Evolutionary conservation across 2,888 invertebrate genomes (phyloP).

Genomic region (Brachypalpus laphriformis): DNA sequence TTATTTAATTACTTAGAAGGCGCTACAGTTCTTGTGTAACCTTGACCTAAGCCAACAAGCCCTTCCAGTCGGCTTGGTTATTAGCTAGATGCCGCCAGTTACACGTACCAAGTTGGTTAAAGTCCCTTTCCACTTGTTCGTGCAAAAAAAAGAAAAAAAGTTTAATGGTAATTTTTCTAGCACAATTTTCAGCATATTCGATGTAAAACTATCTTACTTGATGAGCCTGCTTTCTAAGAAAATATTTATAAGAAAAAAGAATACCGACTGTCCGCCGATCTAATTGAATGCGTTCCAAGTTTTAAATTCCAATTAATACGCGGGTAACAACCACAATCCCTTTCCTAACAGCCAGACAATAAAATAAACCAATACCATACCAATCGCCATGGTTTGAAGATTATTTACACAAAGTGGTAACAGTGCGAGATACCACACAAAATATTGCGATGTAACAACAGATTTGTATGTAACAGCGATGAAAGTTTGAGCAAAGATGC

Average conservation of each 20-base stretch:
- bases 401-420: slow-evolving; percentile 91
- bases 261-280: slow-evolving; percentile 92
- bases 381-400: slow-evolving; percentile 84
- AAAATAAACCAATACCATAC: slow-evolving; percentile 83
- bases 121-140: too few relatives aligned
- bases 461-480: slow-evolving; percentile 96
- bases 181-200: slow-evolving; percentile 78
- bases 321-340: slow-evolving; percentile 93
- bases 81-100: too few relatives aligned
- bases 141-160: too few relatives aligned
- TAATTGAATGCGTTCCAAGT: slow-evolving; percentile 91
- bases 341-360: slow-evolving; percentile 89
- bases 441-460: slow-evolving; percentile 98
- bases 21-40: too few relatives aligned
- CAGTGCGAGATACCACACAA: slow-evolving; percentile 96
- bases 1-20: too few relatives aligned
- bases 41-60: too few relatives aligned
- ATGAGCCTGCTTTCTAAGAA: slow-evolving; percentile 85
- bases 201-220: slow-evolving; percentile 78
- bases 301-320: slow-evolving; percentile 96
- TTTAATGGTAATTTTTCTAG: slow-evolving; percentile 60
- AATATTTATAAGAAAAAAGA: slow-evolving; percentile 93
- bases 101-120: too few relatives aligned
- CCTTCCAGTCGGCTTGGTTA: too few relatives aligned
- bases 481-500: slow-evolving; percentile 92